These are phyloP conservation scores for Stegodyphus mimosarum DNA, from an alignment of 1,140 invertebrate genomes.

Conservation along the genomic window DNA sequence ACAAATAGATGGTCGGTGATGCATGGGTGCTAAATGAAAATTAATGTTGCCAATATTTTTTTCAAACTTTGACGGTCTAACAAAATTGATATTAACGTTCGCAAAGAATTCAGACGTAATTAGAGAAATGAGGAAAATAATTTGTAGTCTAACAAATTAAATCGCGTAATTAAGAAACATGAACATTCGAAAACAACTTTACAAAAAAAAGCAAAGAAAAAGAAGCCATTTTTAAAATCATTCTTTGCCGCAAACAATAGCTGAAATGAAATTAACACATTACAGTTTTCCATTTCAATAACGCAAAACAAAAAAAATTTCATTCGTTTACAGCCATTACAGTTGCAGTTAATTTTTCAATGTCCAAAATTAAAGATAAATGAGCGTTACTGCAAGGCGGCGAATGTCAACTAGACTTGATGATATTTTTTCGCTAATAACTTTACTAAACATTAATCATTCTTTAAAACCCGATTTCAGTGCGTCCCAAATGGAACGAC, in stretches of 20 bases:
- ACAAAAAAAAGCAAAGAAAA: constrained; percentile 18
- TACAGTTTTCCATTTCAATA: constrained; percentile 8
- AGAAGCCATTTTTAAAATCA: constrained; percentile 16
- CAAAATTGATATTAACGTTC: too few species aligned
- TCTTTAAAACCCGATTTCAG: constrained; percentile 54
- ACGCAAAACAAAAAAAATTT: constrained; percentile 3
- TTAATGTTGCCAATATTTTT: too few species aligned
- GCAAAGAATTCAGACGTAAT: not conserved
- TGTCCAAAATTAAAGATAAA: constrained; percentile 55
- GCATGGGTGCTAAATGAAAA: too few species aligned
- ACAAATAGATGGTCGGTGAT: too few species aligned
- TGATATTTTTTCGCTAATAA: constrained; percentile 57
- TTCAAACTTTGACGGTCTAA: too few species aligned
- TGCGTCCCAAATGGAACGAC: constrained; percentile 49
- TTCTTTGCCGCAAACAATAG: constrained; percentile 18
- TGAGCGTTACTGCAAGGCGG: constrained; percentile 25
- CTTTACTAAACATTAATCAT: constrained; percentile 59
- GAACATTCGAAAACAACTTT: not conserved
- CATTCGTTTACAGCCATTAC: constrained; percentile 33
- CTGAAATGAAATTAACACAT: constrained; percentile 34
- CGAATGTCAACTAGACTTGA: not conserved
- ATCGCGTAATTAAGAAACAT: constrained; percentile 33
- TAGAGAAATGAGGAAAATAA: constrained; percentile 17
- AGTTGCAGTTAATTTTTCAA: constrained; percentile 48
- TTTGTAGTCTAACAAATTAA: constrained; percentile 24